Evolutionary conservation across 2,113 vertebrate genomes (phyloP), one percentile per base, ranked within the genome.

Genomic region (Callipepla californica): DNA sequence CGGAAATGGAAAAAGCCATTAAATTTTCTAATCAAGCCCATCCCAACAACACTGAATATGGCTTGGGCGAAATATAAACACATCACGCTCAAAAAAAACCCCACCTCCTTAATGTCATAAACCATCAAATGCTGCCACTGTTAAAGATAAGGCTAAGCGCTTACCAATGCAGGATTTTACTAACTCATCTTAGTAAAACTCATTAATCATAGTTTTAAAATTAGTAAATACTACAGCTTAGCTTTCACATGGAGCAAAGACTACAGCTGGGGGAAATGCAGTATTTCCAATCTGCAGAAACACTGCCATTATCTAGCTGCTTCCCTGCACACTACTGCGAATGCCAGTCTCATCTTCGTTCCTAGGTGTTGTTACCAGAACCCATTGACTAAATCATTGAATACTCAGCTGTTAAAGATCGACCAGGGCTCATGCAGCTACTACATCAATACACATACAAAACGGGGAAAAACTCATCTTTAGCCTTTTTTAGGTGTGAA

Each of bases 11-110:
- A 93, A 93, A 90, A 87, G 72, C 79, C 70, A 87, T 94, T 69
- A 75, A 51, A 87, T 92, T 94, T 92, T 88, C 90, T 83, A 92
- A 76, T 82, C 82, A 66, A 91, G 65, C 48, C 76, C 44, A 48
- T 70, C 82, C 12, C 58, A 76, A 66, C 73, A 57, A 82, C 61
- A 59, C 36, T 91, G 74, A 82, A 73, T 87, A 89, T n/a, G 70
- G 38, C 82, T 75, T 73, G n/a, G 36, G 19, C 90, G 73, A 86
- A 88, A 86, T 81, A 50, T 61, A 88, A 91, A 65, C 82, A 85
- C 36, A 62, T 11, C 20, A 38, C 62, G 69, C 34, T 28, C 30
- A 26, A 67, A 65, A 65, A 36, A 42, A 84, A 85, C n/a, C 15
- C 50, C 40, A 40, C 40, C 77, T 61, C 76, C 28, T 20, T 72